A percentile compares a stretch with the other conserved stretches of the same genome.
Conservation (phyloP, 2,797 vertebrate species). For the Hoplostethus atlanticus region DNA sequence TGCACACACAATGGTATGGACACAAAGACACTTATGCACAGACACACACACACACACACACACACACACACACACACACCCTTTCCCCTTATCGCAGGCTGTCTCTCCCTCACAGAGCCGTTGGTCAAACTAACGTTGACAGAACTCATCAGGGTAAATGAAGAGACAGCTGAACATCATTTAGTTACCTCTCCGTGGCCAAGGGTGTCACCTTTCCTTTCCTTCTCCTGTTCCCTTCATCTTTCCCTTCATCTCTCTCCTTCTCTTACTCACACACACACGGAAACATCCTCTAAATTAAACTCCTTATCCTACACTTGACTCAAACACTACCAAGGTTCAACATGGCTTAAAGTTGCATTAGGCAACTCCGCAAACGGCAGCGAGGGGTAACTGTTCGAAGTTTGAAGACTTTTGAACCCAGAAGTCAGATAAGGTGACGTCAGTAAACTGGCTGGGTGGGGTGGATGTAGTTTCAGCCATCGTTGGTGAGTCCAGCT, state of each 20-base stretch:
- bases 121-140: constrained; percentile 44
- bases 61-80: neutral
- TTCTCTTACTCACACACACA: neutral
- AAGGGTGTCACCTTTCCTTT: constrained; percentile 29
- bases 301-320: neutral
- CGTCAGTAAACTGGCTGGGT: too few species aligned
- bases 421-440: too few species aligned
- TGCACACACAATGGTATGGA: neutral
- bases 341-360: too few species aligned
- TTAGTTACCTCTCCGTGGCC: constrained; percentile 45
- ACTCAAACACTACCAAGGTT: neutral
- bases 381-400: too few species aligned
- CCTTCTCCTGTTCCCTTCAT: neutral
- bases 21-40: neutral
- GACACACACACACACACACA: neutral
- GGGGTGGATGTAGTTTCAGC: too few species aligned
- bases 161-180: constrained; percentile 45
- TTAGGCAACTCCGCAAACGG: too few species aligned
- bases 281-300: neutral
- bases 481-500: too few species aligned
- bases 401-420: too few species aligned
- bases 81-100: neutral
- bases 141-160: constrained; percentile 54
- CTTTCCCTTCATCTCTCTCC: constrained; percentile 3
- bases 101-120: constrained; percentile 19